These are phyloP conservation scores for Nicator chloris DNA, from an alignment of 2,113 vertebrate genomes.

Conservation along the genomic window DNA sequence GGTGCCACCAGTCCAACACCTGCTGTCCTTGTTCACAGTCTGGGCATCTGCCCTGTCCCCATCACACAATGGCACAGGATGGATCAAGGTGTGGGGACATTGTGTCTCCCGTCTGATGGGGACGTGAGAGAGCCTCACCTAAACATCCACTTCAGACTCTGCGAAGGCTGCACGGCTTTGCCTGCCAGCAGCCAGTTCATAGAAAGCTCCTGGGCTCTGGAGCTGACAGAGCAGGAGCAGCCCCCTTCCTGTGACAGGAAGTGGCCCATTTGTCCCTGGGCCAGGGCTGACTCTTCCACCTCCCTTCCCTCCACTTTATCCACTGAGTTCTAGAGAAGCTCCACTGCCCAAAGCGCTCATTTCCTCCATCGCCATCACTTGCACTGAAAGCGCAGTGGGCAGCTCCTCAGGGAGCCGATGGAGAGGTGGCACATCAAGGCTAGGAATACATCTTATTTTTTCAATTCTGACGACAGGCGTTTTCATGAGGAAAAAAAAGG, in stretches of 20 bases:
- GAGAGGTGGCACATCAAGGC: not conserved
- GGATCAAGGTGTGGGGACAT: not conserved
- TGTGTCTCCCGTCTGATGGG: accelerated
- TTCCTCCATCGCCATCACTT: not conserved
- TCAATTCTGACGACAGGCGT: not conserved
- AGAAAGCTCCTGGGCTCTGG: accelerated
- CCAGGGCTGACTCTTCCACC: not conserved
- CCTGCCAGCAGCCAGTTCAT: not conserved
- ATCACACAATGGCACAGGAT: accelerated
- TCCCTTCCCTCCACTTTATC: not conserved
- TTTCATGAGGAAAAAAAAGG: not conserved
- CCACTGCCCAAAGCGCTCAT: not conserved
- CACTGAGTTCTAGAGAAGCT: not conserved
- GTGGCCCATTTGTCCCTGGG: not conserved
- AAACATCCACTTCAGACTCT: not conserved
- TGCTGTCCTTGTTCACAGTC: not conserved
- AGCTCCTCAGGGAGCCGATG: not conserved
- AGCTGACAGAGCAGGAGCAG: not conserved
- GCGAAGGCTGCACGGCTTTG: not conserved
- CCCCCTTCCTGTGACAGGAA: not conserved
- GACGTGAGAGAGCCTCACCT: accelerated
- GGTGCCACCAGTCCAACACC: not conserved
- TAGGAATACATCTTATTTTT: not conserved
- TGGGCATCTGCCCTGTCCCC: too few relatives aligned
- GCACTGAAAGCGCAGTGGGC: not conserved